These are phyloP conservation scores for Penaeus chinensis DNA, from an alignment of 1,140 invertebrate genomes.

Conservation along the genomic window DNA sequence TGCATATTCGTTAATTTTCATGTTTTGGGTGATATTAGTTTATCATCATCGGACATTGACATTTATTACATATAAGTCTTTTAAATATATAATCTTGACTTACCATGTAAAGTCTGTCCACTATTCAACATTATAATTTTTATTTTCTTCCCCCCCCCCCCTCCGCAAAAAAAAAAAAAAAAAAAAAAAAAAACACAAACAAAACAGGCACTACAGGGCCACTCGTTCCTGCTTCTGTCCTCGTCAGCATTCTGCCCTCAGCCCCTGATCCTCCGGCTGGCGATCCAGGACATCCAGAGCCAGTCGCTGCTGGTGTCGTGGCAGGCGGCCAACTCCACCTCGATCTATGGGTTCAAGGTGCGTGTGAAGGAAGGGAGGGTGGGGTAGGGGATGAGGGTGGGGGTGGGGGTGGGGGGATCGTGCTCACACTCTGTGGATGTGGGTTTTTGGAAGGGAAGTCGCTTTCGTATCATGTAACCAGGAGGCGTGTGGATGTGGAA, in stretches of 20 bases:
- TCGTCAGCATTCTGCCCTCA: slow-evolving; percentile 84
- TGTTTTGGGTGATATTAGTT: too few species aligned
- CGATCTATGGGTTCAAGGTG: slow-evolving; percentile 77
- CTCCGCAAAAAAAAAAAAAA: too few species aligned
- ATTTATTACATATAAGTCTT: too few species aligned
- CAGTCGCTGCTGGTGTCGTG: slow-evolving; percentile 87
- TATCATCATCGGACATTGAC: too few species aligned
- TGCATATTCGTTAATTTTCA: too few species aligned
- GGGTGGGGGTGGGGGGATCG: background rate
- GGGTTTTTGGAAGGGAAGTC: too few species aligned
- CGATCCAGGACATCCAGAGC: slow-evolving; percentile 87
- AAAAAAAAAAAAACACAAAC: too few species aligned
- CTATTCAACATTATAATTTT: too few species aligned
- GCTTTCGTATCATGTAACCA: background rate
- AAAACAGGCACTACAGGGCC: slow-evolving; percentile 73
- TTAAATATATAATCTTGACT: too few species aligned
- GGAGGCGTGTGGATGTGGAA: background rate
- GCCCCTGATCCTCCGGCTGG: slow-evolving; percentile 82
- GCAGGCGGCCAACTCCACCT: slow-evolving; percentile 89
- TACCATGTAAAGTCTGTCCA: too few species aligned
- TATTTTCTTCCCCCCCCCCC: too few species aligned
- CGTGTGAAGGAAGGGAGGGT: background rate
- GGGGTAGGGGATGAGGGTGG: too few species aligned
- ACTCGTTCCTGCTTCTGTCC: slow-evolving; percentile 81
- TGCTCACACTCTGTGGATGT: background rate